A percentile compares a stretch with the other conserved stretches of the same genome.
phyloP scores from a whole-genome alignment of 2,888 invertebrate genomes.

The Herminia tarsipennalis region DNA sequence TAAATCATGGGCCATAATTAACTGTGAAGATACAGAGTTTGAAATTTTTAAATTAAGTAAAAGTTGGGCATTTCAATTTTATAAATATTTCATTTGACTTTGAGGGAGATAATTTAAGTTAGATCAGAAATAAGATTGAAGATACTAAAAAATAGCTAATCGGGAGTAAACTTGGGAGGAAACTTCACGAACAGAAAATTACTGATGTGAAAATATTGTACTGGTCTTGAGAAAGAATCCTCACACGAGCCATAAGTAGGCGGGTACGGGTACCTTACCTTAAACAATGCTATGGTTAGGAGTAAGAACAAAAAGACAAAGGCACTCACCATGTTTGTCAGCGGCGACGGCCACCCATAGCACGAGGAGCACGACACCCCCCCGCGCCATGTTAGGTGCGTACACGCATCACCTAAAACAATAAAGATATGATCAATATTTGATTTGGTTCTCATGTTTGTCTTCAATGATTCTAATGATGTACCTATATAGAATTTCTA shows the following conservation, averaged over 20 bases:
- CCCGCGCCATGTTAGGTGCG: constrained; percentile 78
- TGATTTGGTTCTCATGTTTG: constrained; percentile 50
- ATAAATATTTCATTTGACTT: constrained; percentile 26
- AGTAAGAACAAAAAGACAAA: constrained; percentile 36
- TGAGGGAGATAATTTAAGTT: too few species aligned
- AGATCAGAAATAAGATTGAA: too few species aligned
- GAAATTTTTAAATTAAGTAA: constrained; percentile 40
- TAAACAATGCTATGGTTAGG: constrained; percentile 17
- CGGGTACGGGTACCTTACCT: neutral
- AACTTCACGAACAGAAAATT: too few species aligned
- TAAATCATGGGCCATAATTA: constrained; percentile 50
- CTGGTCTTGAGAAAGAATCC: neutral
- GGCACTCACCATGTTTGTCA: constrained; percentile 75
- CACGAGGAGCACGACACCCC: constrained; percentile 75
- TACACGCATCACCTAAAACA: constrained; percentile 83
- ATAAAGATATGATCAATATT: constrained; percentile 75
- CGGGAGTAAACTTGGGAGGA: too few species aligned
- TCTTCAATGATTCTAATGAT: constrained; percentile 19
- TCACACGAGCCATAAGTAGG: constrained; percentile 4
- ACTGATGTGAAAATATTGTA: neutral
- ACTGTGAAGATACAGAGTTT: constrained; percentile 40
- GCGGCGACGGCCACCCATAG: constrained; percentile 80
- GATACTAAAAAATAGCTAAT: too few species aligned
- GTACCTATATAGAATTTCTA: constrained; percentile 6
- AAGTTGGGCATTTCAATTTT: constrained; percentile 29